phyloP scores from a whole-genome alignment of 2,113 vertebrate genomes.

The Canis aureus region DNA sequence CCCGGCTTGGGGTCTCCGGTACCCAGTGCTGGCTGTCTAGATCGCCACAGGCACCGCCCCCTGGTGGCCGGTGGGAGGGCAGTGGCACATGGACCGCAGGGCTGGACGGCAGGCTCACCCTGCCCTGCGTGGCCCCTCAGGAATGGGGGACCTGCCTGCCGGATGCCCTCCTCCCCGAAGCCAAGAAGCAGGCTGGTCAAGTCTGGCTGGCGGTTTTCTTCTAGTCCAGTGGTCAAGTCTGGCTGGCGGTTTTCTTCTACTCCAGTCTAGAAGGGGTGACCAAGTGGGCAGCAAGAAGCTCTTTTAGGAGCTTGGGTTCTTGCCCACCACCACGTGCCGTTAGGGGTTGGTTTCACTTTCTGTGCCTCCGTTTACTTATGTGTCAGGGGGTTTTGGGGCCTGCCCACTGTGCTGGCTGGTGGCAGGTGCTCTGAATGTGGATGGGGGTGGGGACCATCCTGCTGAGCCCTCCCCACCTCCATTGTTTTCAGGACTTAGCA shows the following conservation, averaged over 20 bases:
- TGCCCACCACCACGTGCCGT: fast-evolving
- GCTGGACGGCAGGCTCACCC: fast-evolving
- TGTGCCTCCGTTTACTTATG: fast-evolving
- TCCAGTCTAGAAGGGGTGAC: fast-evolving
- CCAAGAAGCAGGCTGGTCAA: fast-evolving
- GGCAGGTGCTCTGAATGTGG: not conserved
- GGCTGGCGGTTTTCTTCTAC: too few relatives aligned
- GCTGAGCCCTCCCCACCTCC: not conserved
- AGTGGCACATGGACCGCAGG: fast-evolving
- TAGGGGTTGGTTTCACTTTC: fast-evolving
- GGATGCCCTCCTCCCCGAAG: too few relatives aligned
- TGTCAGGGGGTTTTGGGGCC: fast-evolving
- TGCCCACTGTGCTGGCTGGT: not conserved
- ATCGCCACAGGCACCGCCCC: not conserved
- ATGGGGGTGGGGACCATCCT: not conserved
- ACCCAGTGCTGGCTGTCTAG: not conserved
- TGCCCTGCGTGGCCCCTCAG: fast-evolving
- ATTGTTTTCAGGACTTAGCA: constrained; percentile 91
- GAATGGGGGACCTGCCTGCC: fast-evolving
- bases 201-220: too few relatives aligned
- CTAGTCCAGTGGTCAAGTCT: fast-evolving
- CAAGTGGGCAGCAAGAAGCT: fast-evolving
- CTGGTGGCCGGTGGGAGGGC: not conserved
- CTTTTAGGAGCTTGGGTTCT: fast-evolving
- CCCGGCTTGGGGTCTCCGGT: not conserved